Conservation (phyloP, 2,888 invertebrate species). For the Petrolisthes cinctipes region DNA sequence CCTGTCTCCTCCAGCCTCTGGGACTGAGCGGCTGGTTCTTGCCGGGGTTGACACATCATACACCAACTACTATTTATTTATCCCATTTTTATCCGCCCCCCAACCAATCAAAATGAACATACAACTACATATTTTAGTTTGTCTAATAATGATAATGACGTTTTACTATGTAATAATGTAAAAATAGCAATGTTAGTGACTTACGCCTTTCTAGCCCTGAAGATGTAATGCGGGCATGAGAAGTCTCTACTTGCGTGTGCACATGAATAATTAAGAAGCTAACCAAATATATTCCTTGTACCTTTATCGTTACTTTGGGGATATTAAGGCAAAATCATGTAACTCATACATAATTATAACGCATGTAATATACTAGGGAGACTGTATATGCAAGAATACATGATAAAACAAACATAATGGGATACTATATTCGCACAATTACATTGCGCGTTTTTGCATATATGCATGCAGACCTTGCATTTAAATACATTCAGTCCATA, state of each 20-base stretch:
- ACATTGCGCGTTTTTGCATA: too few relatives aligned
- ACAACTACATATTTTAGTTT: background rate
- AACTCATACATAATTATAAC: too few relatives aligned
- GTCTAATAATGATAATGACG: background rate
- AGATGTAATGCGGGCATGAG: slow-evolving; percentile 58
- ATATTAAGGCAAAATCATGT: too few relatives aligned
- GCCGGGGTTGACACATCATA: slow-evolving; percentile 4
- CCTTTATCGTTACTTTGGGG: background rate
- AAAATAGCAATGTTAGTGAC: background rate
- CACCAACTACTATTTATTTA: background rate
- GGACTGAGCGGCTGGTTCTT: slow-evolving; percentile 55
- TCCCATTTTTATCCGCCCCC: background rate
- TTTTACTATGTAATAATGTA: background rate
- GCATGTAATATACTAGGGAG: too few relatives aligned
- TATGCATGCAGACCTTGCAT: too few relatives aligned
- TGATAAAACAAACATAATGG: too few relatives aligned
- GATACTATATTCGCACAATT: too few relatives aligned
- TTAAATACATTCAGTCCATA: too few relatives aligned
- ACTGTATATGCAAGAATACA: too few relatives aligned
- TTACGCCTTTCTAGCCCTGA: slow-evolving; percentile 50
- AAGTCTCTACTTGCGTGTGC: slow-evolving; percentile 56
- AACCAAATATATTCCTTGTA: slow-evolving; percentile 5
- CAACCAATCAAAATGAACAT: background rate
- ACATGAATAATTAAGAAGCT: slow-evolving; percentile 59
- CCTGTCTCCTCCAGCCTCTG: slow-evolving; percentile 55